A percentile compares a stretch with the other conserved stretches of the same genome.
Evolutionary conservation across 2,797 vertebrate genomes (phyloP).

Genomic region (Chiloscyllium punctatum): DNA sequence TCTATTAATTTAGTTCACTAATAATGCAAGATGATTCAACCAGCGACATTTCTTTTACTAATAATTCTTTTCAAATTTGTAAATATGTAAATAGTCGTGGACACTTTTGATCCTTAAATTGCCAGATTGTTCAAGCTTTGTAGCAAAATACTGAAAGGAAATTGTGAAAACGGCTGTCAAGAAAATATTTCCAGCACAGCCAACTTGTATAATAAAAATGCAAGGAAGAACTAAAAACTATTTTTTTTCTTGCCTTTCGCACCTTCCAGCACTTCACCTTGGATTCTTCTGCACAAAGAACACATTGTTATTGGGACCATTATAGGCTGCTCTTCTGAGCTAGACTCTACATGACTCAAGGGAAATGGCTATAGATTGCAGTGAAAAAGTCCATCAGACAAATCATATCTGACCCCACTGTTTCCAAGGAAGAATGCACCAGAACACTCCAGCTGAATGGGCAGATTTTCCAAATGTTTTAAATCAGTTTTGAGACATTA

Average conservation of each 20-base stretch:
- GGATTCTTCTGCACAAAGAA: slow-evolving; percentile 92
- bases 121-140: background rate
- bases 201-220: slow-evolving; percentile 71
- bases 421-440: slow-evolving; percentile 67
- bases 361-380: slow-evolving; percentile 86
- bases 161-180: slow-evolving; percentile 73
- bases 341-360: slow-evolving; percentile 74
- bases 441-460: slow-evolving; percentile 78
- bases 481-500: slow-evolving; percentile 84
- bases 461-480: slow-evolving; percentile 99
- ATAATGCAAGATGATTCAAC: background rate
- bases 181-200: slow-evolving; percentile 79
- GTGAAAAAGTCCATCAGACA: slow-evolving; percentile 82
- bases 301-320: slow-evolving; percentile 89
- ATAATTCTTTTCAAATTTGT: background rate
- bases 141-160: slow-evolving; percentile 17
- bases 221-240: slow-evolving; percentile 70
- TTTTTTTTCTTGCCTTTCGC: slow-evolving; percentile 63
- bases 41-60: background rate
- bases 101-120: background rate
- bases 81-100: background rate
- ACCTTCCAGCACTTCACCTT: slow-evolving; percentile 75
- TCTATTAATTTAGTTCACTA: background rate
- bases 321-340: slow-evolving; percentile 73
- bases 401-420: slow-evolving; percentile 80